phyloP scores from a whole-genome alignment of 1,140 invertebrate genomes.

The Aphaenogaster ashmeadi region DNA sequence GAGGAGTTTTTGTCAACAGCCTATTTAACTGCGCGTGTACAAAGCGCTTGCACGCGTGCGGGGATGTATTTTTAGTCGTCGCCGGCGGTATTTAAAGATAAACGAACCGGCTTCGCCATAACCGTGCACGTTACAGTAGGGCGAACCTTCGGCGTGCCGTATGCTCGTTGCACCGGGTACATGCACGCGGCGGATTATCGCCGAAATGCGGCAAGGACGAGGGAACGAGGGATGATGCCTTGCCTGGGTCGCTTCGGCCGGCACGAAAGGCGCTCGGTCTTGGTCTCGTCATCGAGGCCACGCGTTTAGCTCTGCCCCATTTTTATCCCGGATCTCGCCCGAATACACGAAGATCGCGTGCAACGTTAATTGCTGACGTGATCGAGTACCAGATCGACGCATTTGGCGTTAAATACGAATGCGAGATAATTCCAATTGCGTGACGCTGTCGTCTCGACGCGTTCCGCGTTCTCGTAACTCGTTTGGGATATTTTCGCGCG shows the following conservation, averaged over 20 bases:
- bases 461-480: constrained; percentile 67
- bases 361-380: neutral
- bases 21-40: constrained; percentile 15
- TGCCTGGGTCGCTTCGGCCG: neutral
- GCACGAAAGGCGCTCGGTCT: neutral
- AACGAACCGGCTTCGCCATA: constrained; percentile 24
- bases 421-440: constrained; percentile 28
- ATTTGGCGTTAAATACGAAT: neutral
- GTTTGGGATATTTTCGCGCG: constrained; percentile 68
- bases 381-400: neutral
- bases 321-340: neutral
- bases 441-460: constrained; percentile 42
- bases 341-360: neutral
- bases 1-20: constrained; percentile 38
- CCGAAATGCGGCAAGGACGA: constrained; percentile 19
- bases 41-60: constrained; percentile 21
- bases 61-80: constrained; percentile 57
- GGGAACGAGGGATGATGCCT: neutral
- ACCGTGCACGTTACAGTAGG: neutral
- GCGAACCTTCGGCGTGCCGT: neutral
- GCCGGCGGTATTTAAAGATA: constrained; percentile 65
- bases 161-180: constrained; percentile 15
- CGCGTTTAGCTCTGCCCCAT: constrained; percentile 16
- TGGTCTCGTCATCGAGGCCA: neutral
- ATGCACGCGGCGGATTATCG: constrained; percentile 31